Base-by-base conservation (phyloP, 2,888 invertebrate genomes). In the Agriotes lineatus region DNA sequence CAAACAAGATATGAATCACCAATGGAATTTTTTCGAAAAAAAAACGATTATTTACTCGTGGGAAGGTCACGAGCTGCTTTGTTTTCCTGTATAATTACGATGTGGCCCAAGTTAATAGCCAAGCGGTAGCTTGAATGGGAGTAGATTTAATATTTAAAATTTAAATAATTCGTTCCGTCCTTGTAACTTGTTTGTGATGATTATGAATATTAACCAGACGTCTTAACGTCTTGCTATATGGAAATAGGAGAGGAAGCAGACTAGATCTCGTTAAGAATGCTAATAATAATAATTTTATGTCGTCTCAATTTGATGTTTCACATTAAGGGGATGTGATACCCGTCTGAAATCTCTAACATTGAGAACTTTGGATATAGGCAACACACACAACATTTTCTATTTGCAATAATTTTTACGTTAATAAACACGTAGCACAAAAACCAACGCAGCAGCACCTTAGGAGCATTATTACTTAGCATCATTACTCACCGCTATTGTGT, bases 241-340 rank as follows among this genome's bases (percentile, higher is more conserved):
- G 57, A 67, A 70, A 70, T 67, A 25, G 56, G 54, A 57, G 39
- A 60, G 67, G 70, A 70, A 70, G 52, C 58, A 63, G 45, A 61
- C 2, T 14, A n/a, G 1, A 30, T n/a, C 25, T 54, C 45, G 20
- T 19, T 22, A 20, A 45, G 4, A 22, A 12, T 18, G 19, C 12
- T 48, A 7, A 48, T 2, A 22, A 22, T 9, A 48, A 22, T 48
- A 22, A 4, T 48, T 39, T n/a, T 14, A 39, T 25, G 25, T 12
- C n/a, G 4, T 3, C 7, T 3, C 25, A 3, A 25, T 25, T 25
- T 25, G 3, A 25, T 25, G 3, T 25, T 25, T 25, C 25, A 7
- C 25, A 7, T n/a, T n/a, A n/a, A n/a, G n/a, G n/a, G n/a, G n/a
- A n/a, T n/a, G n/a, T n/a, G n/a, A n/a, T n/a, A n/a, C n/a, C n/a